A percentile compares a stretch with the other conserved stretches of the same genome.
Conservation (phyloP, 2,888 invertebrate genomes). For the Drosophila neonasuta region DNA sequence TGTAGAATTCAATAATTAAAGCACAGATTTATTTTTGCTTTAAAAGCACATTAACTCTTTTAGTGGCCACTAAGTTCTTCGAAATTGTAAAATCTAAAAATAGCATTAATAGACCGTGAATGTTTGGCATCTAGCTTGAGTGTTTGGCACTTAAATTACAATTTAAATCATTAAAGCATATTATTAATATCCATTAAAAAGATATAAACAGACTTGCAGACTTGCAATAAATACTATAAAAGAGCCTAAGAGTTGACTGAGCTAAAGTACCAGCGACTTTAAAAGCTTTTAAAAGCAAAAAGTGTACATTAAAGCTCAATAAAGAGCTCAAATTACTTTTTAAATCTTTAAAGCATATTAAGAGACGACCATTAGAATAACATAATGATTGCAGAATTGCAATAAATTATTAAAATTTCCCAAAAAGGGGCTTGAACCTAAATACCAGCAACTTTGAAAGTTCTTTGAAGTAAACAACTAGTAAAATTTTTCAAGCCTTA, state of each 20-base stretch:
- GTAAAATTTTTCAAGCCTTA: too few species aligned
- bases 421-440: too few species aligned
- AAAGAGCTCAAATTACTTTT: too few species aligned
- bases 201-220: not conserved
- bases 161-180: too few species aligned
- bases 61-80: not conserved
- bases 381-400: too few species aligned
- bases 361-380: too few species aligned
- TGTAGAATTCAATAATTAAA: conserved; percentile 7
- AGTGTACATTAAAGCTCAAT: too few species aligned
- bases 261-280: not conserved
- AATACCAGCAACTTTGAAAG: too few species aligned
- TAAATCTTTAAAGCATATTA: too few species aligned
- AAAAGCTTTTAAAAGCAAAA: not conserved
- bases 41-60: conserved; percentile 1
- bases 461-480: too few species aligned
- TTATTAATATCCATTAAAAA: not conserved
- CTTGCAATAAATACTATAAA: not conserved
- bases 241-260: not conserved
- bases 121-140: not conserved
- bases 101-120: not conserved
- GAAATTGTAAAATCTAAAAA: conserved; percentile 6
- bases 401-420: not conserved
- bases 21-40: not conserved
- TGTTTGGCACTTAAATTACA: not conserved